Base-by-base conservation (phyloP, 2,797 vertebrate species). In the Crenichthys baileyi region DNA sequence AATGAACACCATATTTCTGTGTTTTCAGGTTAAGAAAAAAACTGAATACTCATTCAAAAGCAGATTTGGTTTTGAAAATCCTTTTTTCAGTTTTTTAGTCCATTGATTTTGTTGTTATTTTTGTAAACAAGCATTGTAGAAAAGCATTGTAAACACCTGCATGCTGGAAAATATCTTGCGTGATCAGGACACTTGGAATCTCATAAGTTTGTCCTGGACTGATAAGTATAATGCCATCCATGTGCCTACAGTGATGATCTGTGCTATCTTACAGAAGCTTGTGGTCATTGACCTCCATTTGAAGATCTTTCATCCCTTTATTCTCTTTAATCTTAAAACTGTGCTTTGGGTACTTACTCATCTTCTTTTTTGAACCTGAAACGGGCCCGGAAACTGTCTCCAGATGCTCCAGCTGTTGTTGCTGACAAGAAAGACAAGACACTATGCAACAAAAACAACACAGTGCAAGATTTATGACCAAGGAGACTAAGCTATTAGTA, bases 111-210 rank as follows among this genome's bases (percentile, higher is more conserved):
- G 29, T 56, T 81, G 88, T 87, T 91, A 78, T 90, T 93, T 92
- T 91, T 88, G 88, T 91, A 82, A 89, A 90, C 84, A 91, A 36
- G 79, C 82, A 71, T 87, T 74, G 90, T 92, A 88, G 82, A 89
- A 89, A 85, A 39, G 73, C 79, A 91, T 84, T 81, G 85, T 86
- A 91, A 93, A 91, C 93, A 93, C 92, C 92, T 94, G 93, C 82
- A 85, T 87, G 74, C 87, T 89, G 86, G 84, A 82, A 86, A 89
- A 81, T 82, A 79, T 83, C 22, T 18, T 56, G 72, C 61, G 75
- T 41, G 76, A 91, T 82, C 70, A 20, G 79, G 77, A 78, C 82
- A 77, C 63, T 87, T 76, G 78, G 80, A 90, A 39, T 77, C 70
- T 84, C n/a, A 50, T 61, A 74, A 84, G 71, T 79, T 78, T 83